Base-by-base conservation (phyloP, 2,113 vertebrate species). In the Alces alces region DNA sequence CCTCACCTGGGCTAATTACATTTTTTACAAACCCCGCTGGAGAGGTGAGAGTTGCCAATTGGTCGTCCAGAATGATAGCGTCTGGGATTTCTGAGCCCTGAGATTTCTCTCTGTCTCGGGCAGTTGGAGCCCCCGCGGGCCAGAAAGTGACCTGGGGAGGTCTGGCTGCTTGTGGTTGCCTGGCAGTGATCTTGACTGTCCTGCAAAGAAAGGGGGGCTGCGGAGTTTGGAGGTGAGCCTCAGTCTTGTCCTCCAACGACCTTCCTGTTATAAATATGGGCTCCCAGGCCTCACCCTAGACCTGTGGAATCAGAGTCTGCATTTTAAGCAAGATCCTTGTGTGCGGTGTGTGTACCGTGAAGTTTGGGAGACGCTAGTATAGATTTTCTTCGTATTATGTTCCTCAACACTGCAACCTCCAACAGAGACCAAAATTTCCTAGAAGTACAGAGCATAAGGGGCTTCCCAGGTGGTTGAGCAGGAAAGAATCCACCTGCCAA, bases 1-100 rank as follows among this genome's bases (percentile, higher is more conserved):
- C 97, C 98, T 98, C 96, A 93, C 94, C 97, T 98, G 97, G 97
- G 95, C 98, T 99, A 98, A 96, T 97, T 97, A 97, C 36, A 61
- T 92, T 86, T 97, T 98, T 97, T 86, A 89, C 86, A 98, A 98
- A 98, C 89, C 97, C 98, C 96, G 95, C 85, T 45, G 64, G 95
- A 97, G 97, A 98, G 88, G 1, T 66, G 8, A 16, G 93, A 93
- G 58, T 89, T 98, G 98, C 98, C 98, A 98, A 33, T 93, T 94
- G 96, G 98, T 97, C 54, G 93, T 97, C 96, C 94, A 87, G 88
- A 93, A 79, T 83, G 98, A 90, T 15, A 6, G 94, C 30, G 3
- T 28, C 66, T 83, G 92, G 43, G 98, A 76, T 97, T 97, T 95
- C 97, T 97, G 92, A 88, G 97, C 83, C 85, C 92, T 57, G 96